These are phyloP conservation scores for Cantharis nigra DNA, from an alignment of 2,888 invertebrate genomes.

Conservation along the genomic window DNA sequence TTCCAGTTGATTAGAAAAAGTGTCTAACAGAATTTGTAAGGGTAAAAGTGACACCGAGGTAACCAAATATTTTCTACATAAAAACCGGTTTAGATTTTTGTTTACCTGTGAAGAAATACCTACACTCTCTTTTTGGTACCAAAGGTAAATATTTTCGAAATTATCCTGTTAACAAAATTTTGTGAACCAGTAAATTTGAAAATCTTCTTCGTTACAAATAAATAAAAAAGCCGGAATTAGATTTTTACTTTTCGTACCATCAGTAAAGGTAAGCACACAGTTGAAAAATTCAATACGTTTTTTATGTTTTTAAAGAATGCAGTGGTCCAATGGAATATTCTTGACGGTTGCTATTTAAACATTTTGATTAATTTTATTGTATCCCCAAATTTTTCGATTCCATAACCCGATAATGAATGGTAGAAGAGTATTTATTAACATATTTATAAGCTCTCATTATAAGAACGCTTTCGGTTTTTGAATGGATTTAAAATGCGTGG, in stretches of 20 bases:
- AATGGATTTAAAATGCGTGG: neutral
- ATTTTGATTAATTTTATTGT: constrained; percentile 12
- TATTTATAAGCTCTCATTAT: neutral
- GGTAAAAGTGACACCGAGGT: neutral
- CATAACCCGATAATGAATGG: constrained; percentile 22
- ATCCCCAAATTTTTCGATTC: constrained; percentile 19
- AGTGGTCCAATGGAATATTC: constrained; percentile 33
- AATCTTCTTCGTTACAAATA: neutral
- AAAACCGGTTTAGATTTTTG: neutral
- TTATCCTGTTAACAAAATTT: neutral
- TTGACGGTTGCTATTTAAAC: constrained; percentile 7
- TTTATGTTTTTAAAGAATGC: constrained; percentile 36
- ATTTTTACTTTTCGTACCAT: constrained; percentile 23
- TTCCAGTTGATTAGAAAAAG: neutral
- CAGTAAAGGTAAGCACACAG: constrained; percentile 29
- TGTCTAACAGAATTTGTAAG: neutral
- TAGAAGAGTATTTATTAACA: constrained; percentile 8
- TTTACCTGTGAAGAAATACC: neutral
- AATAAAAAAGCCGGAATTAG: neutral
- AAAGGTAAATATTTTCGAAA: neutral
- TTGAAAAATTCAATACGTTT: constrained; percentile 38
- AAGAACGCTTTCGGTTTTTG: neutral
- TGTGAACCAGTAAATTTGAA: neutral
- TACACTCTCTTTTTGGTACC: neutral
- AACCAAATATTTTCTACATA: neutral